Evolutionary conservation across 1,140 invertebrate species (phyloP), one percentile per base, ranked within the genome.

Genomic region (Drosophila quadrilineata): DNA sequence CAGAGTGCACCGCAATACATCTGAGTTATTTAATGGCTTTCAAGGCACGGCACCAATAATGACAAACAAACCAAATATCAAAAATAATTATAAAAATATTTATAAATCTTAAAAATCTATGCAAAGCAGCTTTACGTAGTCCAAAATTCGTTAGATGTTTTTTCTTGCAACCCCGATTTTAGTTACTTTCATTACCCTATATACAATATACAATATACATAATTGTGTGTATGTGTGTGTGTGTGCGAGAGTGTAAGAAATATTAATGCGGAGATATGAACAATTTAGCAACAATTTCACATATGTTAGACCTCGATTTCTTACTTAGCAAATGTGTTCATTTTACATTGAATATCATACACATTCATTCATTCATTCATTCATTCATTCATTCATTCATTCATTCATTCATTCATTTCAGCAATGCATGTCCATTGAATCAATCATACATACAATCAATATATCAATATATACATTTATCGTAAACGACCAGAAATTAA

Each of bases 1-100:
- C 77, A 70, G 56, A 58, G 64, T 56, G 77, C 77, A 82, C 76
- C 59, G 76, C 76, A 60, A 72, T n/a, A n/a, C n/a, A n/a, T 54
- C 40, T 67, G 53, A 72, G 62, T 80, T 82, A 45, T 75, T 72
- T 72, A 2, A 33, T 66, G 70, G 75, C 75, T 82, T 76, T 64
- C 38, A 72, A 38, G 77, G 68, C 76, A 84, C 76, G 54, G 58
- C 69, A 35, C 49, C 46, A 24, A 52, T 17, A 26, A 36, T 56
- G 10, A 60, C 54, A 79, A 58, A 56, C 58, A 31, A 68, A 49
- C 52, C 56, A 65, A 29, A 43, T 24, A 50, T 38, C 31, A 9
- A 24, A 17, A 54, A 49, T 64, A 56, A 43, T 17, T 12, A 59
- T 43, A 31, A 12, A 63, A 33, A 21, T 19, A 24, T 31, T 9